These are phyloP conservation scores for Apantesis nais DNA, from an alignment of 2,888 invertebrate species.

Conservation along the genomic window DNA sequence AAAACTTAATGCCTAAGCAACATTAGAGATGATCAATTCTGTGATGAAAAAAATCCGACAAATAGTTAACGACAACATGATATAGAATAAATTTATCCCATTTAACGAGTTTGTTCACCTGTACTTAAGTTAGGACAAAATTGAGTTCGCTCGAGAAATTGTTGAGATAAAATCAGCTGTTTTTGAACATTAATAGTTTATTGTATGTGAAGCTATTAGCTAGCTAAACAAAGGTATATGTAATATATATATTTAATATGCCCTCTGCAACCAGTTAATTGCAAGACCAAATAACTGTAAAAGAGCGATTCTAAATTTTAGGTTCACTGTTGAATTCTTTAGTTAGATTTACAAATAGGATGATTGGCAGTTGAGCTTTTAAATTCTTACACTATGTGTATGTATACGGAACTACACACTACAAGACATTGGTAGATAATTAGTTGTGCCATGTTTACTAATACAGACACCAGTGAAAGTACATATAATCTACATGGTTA, in stretches of 20 bases:
- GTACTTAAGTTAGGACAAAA: too few species aligned
- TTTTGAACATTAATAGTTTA: neutral
- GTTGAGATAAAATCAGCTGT: neutral
- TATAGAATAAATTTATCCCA: too few species aligned
- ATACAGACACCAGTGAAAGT: neutral
- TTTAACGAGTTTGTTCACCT: too few species aligned
- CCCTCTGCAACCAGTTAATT: neutral
- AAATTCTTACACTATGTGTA: neutral
- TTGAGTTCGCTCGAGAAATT: too few species aligned
- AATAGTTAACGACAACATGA: too few species aligned
- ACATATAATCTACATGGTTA: constrained; percentile 10
- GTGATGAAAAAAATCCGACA: too few species aligned
- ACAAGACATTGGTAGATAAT: neutral
- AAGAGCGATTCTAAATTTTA: neutral
- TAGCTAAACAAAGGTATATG: too few species aligned
- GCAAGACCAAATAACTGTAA: neutral
- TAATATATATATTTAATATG: neutral
- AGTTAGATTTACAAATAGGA: neutral
- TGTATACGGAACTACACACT: neutral
- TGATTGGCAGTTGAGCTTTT: neutral
- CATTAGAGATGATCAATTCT: too few species aligned
- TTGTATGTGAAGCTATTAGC: neutral
- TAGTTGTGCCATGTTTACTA: neutral
- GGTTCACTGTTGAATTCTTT: neutral
- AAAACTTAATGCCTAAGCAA: too few species aligned